Percentiles rank a stretch among this genome's conserved stretches.
These are phyloP conservation scores for Hydropotes inermis DNA, from an alignment of 2,113 vertebrate species.

Conservation along the genomic window DNA sequence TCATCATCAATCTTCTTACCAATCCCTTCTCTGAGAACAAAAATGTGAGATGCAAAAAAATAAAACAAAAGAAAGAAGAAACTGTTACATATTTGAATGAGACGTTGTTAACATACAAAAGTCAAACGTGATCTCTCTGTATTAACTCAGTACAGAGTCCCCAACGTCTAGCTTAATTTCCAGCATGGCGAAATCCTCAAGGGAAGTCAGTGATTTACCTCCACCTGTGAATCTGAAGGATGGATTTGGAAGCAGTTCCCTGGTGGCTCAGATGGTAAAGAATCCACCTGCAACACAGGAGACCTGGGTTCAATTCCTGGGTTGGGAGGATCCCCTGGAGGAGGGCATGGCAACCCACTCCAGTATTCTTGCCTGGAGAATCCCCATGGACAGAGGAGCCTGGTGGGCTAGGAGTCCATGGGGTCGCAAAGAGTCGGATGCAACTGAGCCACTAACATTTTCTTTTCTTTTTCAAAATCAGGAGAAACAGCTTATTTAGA, in stretches of 20 bases:
- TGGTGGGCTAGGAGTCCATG: neutral
- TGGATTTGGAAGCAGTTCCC: neutral
- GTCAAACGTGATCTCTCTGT: neutral
- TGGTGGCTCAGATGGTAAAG: neutral
- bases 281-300: accelerated
- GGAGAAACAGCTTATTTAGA: neutral
- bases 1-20: constrained; percentile 24
- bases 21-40: neutral
- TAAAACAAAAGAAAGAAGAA: neutral
- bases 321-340: neutral
- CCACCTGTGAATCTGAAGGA: neutral
- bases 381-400: neutral
- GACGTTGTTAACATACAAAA: neutral
- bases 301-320: neutral
- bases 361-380: neutral
- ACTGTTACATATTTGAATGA: constrained; percentile 13
- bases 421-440: neutral
- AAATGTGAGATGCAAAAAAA: neutral
- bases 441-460: neutral
- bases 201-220: neutral
- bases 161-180: neutral
- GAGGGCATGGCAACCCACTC: neutral
- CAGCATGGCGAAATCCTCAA: neutral
- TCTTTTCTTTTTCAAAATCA: neutral
- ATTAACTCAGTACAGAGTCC: neutral